Evolutionary conservation across 2,113 vertebrate species (phyloP).

Genomic region (rabbit (Oryctolagus cuniculus)): DNA sequence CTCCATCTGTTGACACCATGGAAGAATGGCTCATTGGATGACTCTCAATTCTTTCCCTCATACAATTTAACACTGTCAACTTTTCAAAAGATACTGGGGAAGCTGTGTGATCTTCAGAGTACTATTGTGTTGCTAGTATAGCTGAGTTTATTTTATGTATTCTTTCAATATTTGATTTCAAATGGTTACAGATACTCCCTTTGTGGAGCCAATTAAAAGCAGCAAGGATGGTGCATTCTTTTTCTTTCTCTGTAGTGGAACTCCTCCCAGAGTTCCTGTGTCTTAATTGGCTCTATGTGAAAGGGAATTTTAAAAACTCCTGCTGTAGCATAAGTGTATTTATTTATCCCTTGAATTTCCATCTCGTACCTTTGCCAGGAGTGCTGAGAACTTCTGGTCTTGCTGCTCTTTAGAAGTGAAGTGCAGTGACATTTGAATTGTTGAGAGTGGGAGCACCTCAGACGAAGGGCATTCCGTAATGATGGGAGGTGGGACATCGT

Average conservation of each 20-base stretch:
- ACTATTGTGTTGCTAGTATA: neutral
- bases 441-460: neutral
- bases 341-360: slow-evolving; percentile 85
- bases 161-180: slow-evolving; percentile 72
- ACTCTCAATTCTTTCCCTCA: neutral
- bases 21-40: slow-evolving; percentile 16
- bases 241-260: slow-evolving; percentile 78
- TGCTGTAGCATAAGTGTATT: slow-evolving; percentile 71
- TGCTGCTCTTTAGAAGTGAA: slow-evolving; percentile 32
- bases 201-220: slow-evolving; percentile 86
- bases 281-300: slow-evolving; percentile 87
- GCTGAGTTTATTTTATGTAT: slow-evolving; percentile 49
- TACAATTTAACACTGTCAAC: neutral
- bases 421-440: slow-evolving; percentile 35
- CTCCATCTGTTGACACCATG: slow-evolving; percentile 64
- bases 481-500: neutral
- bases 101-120: neutral
- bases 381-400: slow-evolving; percentile 49
- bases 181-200: slow-evolving; percentile 76
- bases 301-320: slow-evolving; percentile 77
- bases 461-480: neutral
- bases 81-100: slow-evolving; percentile 55
- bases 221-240: slow-evolving; percentile 79
- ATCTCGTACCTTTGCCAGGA: slow-evolving; percentile 66
- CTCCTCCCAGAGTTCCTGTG: slow-evolving; percentile 82